Evolutionary conservation across 2,113 vertebrate species (phyloP).

Genomic region (Antennarius striatus): DNA sequence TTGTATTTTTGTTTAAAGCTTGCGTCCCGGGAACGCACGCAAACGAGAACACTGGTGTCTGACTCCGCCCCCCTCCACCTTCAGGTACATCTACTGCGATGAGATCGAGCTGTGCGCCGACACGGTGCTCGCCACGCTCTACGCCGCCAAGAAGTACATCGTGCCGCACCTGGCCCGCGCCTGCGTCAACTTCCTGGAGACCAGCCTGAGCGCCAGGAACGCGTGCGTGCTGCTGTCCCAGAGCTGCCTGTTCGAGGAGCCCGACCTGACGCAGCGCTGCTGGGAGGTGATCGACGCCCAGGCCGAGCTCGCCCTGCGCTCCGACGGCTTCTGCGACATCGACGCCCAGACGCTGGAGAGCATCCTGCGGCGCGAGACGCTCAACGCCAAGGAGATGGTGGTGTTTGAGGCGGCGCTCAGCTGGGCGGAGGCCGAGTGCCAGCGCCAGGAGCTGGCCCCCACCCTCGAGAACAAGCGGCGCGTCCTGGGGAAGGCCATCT

Average conservation of each 20-base stretch:
- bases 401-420: constrained; percentile 93
- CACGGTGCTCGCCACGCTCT: constrained; percentile 95
- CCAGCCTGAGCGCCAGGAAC: constrained; percentile 95
- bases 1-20: too few relatives aligned
- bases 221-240: constrained; percentile 96
- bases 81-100: constrained; percentile 97
- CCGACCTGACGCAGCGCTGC: constrained; percentile 95
- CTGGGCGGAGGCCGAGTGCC: constrained; percentile 97
- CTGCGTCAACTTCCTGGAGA: constrained; percentile 96
- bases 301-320: constrained; percentile 93
- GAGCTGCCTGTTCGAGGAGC: constrained; percentile 97
- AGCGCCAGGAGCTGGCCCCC: constrained; percentile 83
- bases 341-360: constrained; percentile 93
- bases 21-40: too few relatives aligned
- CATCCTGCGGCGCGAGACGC: constrained; percentile 94
- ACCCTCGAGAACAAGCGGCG: constrained; percentile 93
- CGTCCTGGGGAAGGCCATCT: constrained; percentile 93
- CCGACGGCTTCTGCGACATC: constrained; percentile 97
- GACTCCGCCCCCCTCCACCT: not conserved
- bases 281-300: constrained; percentile 99
- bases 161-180: constrained; percentile 95
- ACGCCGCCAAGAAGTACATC: constrained; percentile 98
- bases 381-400: constrained; percentile 96
- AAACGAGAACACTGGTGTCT: too few relatives aligned
- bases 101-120: constrained; percentile 97